Conservation (phyloP, 2,113 vertebrate species). For the Zingel zingel region DNA sequence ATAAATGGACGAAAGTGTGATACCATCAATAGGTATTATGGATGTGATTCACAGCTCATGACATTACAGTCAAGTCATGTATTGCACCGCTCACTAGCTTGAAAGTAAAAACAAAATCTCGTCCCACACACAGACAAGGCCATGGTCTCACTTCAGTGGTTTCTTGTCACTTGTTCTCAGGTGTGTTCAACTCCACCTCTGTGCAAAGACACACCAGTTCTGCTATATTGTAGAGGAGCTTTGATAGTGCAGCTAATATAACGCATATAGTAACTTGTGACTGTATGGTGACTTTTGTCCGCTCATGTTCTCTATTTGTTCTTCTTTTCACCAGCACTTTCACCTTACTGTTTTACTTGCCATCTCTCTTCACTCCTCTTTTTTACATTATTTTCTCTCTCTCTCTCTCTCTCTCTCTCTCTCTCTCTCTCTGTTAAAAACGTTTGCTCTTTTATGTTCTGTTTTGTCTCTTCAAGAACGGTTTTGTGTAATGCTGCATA, state of each 20-base stretch:
- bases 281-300: not conserved
- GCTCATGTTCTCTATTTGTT: not conserved
- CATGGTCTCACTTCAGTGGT: not conserved
- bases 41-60: not conserved
- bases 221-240: not conserved
- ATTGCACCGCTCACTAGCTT: not conserved
- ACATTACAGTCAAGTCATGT: not conserved
- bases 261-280: not conserved
- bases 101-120: not conserved
- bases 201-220: not conserved
- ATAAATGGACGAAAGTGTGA: not conserved
- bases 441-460: conserved; percentile 41
- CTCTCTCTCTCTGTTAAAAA: conserved; percentile 11
- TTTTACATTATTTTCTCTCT: conserved; percentile 14
- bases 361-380: not conserved
- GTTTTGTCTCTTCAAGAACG: conserved; percentile 43
- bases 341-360: not conserved
- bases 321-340: not conserved
- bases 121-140: not conserved
- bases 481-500: conserved; percentile 37
- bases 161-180: conserved; percentile 12
- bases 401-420: conserved; percentile 8
- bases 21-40: conserved; percentile 1
- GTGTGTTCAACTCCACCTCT: not conserved
- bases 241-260: not conserved